phyloP scores from a whole-genome alignment of 2,888 invertebrate species.

The Miltochrista miniata region DNA sequence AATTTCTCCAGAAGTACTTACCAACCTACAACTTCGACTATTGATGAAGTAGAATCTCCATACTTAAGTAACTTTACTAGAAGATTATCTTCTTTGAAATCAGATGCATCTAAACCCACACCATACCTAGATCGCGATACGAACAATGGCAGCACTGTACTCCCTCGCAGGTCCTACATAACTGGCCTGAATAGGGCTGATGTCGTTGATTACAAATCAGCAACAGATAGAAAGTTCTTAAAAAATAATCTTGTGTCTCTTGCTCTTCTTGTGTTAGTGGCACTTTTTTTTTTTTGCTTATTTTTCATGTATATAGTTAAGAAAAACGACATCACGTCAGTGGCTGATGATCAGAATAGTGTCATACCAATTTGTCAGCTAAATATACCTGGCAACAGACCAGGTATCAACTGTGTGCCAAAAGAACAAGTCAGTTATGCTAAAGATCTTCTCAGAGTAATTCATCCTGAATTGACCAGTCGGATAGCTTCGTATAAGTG shows the following conservation, averaged over 20 bases:
- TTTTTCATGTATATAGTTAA: slow-evolving; percentile 88
- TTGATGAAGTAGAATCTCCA: slow-evolving; percentile 85
- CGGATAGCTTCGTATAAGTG: slow-evolving; percentile 84
- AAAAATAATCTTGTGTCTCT: slow-evolving; percentile 86
- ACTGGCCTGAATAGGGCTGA: slow-evolving; percentile 67
- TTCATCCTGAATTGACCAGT: slow-evolving; percentile 86
- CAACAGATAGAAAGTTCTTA: slow-evolving; percentile 76
- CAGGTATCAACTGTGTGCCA: slow-evolving; percentile 86
- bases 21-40: slow-evolving; percentile 66
- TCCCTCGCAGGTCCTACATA: slow-evolving; percentile 69
- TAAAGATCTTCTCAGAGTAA: slow-evolving; percentile 84
- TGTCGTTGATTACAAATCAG: slow-evolving; percentile 65
- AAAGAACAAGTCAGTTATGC: slow-evolving; percentile 85
- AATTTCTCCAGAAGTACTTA: slow-evolving; percentile 59
- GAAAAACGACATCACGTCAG: slow-evolving; percentile 82
- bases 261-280: slow-evolving; percentile 83
- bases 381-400: slow-evolving; percentile 76
- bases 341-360: slow-evolving; percentile 81
- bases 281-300: slow-evolving; percentile 86
- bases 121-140: slow-evolving; percentile 63
- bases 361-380: slow-evolving; percentile 83
- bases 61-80: slow-evolving; percentile 88
- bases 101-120: slow-evolving; percentile 61
- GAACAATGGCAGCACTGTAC: slow-evolving; percentile 66
- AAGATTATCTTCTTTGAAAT: slow-evolving; percentile 78